A percentile compares a stretch with the other conserved stretches of the same genome.
These are phyloP conservation scores for Monodelphis domestica DNA, from an alignment of 2,797 vertebrate species.

Conservation along the genomic window DNA sequence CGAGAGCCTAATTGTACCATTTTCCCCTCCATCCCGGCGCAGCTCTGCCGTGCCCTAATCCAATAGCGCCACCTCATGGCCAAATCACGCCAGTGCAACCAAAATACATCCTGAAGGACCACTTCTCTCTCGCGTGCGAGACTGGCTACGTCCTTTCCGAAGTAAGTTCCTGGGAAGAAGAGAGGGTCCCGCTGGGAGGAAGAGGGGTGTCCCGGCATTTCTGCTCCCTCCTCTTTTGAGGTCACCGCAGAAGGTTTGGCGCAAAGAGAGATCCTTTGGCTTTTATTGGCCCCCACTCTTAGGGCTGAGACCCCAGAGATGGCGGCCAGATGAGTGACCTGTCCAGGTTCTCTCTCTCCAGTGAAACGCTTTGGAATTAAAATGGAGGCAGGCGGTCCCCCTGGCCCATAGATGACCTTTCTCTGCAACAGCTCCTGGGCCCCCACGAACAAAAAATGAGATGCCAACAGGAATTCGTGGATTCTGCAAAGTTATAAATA, in stretches of 20 bases:
- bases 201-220: not conserved
- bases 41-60: conserved; percentile 82
- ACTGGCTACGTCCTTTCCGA: conserved; percentile 71
- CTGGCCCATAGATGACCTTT: conserved; percentile 9
- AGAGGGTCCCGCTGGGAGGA: not conserved
- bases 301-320: conserved; percentile 8
- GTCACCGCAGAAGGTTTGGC: not conserved
- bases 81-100: conserved; percentile 75
- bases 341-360: not conserved
- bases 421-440: conserved; percentile 9
- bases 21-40: not conserved
- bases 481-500: conserved; percentile 72
- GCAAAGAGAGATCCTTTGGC: not conserved
- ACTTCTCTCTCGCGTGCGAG: conserved; percentile 70
- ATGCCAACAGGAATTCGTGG: conserved; percentile 27
- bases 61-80: conserved; percentile 84
- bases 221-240: not conserved
- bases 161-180: conserved; percentile 56
- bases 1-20: not conserved
- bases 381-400: not conserved
- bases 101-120: conserved; percentile 73
- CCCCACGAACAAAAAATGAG: conserved; percentile 23
- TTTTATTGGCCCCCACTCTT: not conserved
- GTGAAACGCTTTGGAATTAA: not conserved
- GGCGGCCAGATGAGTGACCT: not conserved